phyloP scores from a whole-genome alignment of 2,113 vertebrate species.

The Anguilla rostrata region DNA sequence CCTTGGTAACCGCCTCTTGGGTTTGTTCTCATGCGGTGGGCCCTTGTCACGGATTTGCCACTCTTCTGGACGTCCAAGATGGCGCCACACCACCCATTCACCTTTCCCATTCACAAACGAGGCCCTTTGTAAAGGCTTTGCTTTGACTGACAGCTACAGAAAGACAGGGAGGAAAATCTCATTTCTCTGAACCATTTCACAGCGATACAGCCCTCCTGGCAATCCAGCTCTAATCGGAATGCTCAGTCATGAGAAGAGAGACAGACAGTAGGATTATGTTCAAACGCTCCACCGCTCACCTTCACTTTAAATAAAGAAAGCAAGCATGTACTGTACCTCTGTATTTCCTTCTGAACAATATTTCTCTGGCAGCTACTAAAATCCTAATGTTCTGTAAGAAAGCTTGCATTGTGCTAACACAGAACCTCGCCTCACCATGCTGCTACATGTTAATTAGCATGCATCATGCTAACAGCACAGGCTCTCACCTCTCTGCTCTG shows the following conservation, averaged over 20 bases:
- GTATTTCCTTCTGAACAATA: background rate
- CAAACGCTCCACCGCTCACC: background rate
- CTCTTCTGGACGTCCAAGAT: background rate
- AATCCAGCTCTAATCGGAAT: background rate
- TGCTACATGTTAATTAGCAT: too few species aligned
- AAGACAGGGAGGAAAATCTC: background rate
- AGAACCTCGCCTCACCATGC: too few species aligned
- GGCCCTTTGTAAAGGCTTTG: background rate
- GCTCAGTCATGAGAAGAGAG: background rate
- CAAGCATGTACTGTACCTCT: background rate
- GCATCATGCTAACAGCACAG: too few species aligned
- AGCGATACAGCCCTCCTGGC: background rate
- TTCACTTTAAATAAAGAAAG: background rate
- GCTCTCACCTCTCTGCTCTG: too few species aligned
- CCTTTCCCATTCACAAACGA: background rate
- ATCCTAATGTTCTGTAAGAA: background rate
- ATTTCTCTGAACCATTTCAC: background rate
- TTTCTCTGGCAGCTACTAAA: background rate
- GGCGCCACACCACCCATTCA: background rate
- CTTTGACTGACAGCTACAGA: background rate
- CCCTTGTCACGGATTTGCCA: background rate
- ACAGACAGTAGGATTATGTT: too few species aligned
- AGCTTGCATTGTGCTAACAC: too few species aligned
- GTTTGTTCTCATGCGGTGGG: background rate
- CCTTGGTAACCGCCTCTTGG: background rate